phyloP scores from a whole-genome alignment of 2,888 invertebrate species.

The Deilephila elpenor region DNA sequence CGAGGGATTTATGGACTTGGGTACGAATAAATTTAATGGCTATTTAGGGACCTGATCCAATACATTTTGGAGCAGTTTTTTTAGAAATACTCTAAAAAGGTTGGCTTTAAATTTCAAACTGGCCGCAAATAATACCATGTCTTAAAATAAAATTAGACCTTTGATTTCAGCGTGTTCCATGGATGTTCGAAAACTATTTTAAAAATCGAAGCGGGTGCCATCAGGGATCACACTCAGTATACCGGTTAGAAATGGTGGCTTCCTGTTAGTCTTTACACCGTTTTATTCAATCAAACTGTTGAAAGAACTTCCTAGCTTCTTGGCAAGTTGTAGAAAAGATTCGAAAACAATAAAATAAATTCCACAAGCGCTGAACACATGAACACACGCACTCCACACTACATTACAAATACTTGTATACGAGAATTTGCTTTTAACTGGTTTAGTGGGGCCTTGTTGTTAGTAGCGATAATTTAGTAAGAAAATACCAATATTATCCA shows the following conservation, averaged over 20 bases:
- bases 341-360: not conserved
- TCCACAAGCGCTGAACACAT: constrained; percentile 5
- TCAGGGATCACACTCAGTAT: not conserved
- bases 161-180: constrained; percentile 1
- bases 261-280: no score
- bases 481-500: not conserved
- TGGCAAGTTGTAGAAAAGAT: not conserved
- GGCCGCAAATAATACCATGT: not conserved
- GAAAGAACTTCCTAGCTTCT: no score
- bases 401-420: not conserved
- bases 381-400: constrained; percentile 15
- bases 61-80: no score
- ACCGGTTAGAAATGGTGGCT: not conserved
- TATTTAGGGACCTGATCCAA: no score
- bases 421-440: not conserved
- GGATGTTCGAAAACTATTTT: constrained; percentile 8
- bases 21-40: no score
- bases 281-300: no score
- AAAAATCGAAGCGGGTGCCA: not conserved
- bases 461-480: not conserved
- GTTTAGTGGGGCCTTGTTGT: not conserved
- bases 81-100: no score
- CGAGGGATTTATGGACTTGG: not conserved
- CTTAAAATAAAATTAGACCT: not conserved
- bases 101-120: no score